Percentiles rank a stretch among this genome's conserved stretches.
Evolutionary conservation across 2,797 vertebrate species (phyloP).

Genomic region (Rhinella marina): DNA sequence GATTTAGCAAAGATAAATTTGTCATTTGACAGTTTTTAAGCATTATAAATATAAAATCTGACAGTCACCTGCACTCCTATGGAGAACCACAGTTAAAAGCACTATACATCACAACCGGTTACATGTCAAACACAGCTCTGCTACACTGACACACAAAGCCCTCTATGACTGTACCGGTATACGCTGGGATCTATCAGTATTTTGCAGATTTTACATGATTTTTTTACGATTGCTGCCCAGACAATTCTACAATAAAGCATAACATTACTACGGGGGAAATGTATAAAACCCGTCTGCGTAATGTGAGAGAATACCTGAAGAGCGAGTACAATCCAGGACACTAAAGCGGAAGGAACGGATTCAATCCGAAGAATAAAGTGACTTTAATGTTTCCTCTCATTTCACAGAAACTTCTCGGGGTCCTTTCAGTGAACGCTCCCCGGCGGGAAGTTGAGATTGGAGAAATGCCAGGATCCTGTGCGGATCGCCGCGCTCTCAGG

Average conservation of each 20-base stretch:
- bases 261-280: background rate
- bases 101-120: too few relatives aligned
- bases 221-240: background rate
- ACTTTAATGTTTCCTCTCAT: slow-evolving; percentile 67
- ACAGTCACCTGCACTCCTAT: too few relatives aligned
- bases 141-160: background rate
- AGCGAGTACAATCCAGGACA: background rate
- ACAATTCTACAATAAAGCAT: background rate
- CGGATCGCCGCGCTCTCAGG: slow-evolving; percentile 77
- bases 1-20: too few relatives aligned
- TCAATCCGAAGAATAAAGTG: background rate
- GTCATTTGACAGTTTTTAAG: too few relatives aligned
- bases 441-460: slow-evolving; percentile 86
- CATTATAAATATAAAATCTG: too few relatives aligned
- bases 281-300: background rate
- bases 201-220: background rate
- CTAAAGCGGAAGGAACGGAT: background rate
- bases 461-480: slow-evolving; percentile 79
- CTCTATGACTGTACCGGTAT: too few relatives aligned
- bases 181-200: background rate
- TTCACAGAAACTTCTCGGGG: slow-evolving; percentile 76
- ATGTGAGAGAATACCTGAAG: background rate
- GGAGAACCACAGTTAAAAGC: too few relatives aligned
- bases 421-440: slow-evolving; percentile 82
- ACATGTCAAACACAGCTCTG: slow-evolving; percentile 47